Percentiles rank a stretch among this genome's conserved stretches.
Conservation (phyloP, 2,797 vertebrate genomes). For the Morelia viridis region DNA sequence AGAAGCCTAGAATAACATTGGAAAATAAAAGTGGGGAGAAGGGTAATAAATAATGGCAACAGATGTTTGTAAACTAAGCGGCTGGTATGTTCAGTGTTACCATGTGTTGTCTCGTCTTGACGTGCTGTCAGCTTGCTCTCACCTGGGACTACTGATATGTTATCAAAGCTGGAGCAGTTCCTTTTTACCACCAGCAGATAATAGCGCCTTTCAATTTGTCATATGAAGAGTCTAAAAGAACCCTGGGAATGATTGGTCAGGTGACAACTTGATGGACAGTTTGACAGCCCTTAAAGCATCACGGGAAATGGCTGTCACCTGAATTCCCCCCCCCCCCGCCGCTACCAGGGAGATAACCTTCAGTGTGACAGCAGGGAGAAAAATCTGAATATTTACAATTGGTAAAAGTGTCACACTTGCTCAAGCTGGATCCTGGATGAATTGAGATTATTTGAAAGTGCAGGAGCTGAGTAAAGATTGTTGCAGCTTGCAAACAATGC, state of each 20-base stretch:
- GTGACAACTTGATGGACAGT: conserved; percentile 94
- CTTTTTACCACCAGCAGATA: conserved; percentile 84
- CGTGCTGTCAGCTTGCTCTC: conserved; percentile 88
- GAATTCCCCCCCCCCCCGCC: conserved; percentile 80
- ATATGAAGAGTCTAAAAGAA: conserved; percentile 82
- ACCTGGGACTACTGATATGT: conserved; percentile 99
- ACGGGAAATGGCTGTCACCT: conserved; percentile 98
- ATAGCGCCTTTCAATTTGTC: conserved; percentile 88
- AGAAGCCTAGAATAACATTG: conserved; percentile 59
- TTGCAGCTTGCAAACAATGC: conserved; percentile 57
- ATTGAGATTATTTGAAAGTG: conserved; percentile 68
- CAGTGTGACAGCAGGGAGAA: conserved; percentile 84
- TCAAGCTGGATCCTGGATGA: conserved; percentile 68
- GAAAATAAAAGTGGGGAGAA: conserved; percentile 70
- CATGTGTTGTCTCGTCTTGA: conserved; percentile 87
- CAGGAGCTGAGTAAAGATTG: conserved; percentile 63
- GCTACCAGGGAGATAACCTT: conserved; percentile 95
- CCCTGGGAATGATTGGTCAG: conserved; percentile 91
- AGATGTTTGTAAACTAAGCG: conserved; percentile 81
- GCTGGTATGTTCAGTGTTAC: conserved; percentile 76
- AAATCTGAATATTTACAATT: conserved; percentile 82
- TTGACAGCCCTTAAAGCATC: conserved; percentile 95
- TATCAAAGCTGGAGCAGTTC: conserved; percentile 99
- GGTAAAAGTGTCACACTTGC: conserved; percentile 64
- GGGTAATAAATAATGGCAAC: conserved; percentile 79